Evolutionary conservation across 2,113 vertebrate genomes (phyloP).

Genomic region (Phylloscopus trochiloides): DNA sequence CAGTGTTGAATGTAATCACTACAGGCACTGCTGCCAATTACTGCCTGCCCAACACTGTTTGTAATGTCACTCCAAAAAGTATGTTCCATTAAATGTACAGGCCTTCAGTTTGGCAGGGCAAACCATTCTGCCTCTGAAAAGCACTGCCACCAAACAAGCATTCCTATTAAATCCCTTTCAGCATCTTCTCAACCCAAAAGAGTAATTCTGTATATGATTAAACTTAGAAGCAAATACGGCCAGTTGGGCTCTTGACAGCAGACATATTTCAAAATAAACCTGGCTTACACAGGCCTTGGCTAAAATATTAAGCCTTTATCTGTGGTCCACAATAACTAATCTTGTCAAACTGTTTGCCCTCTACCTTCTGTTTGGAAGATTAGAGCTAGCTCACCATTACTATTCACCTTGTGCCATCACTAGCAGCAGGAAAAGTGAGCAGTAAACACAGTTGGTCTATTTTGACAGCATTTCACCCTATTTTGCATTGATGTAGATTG

Average conservation of each 20-base stretch:
- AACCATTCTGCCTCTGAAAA: constrained; percentile 38
- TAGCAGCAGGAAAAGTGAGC: constrained; percentile 24
- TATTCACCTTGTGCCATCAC: constrained; percentile 54
- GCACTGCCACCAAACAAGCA: constrained; percentile 41
- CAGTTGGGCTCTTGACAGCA: constrained; percentile 61
- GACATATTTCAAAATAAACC: constrained; percentile 66
- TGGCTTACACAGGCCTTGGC: constrained; percentile 52
- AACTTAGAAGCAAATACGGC: constrained; percentile 59
- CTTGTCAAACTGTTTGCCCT: constrained; percentile 55
- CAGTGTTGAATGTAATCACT: constrained; percentile 3
- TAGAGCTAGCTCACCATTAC: constrained; percentile 51
- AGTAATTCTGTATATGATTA: constrained; percentile 56
- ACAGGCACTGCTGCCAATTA: neutral
- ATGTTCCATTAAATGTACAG: constrained; percentile 12
- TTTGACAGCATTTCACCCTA: constrained; percentile 14
- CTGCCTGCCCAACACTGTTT: neutral
- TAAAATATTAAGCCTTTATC: constrained; percentile 67
- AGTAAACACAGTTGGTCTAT: constrained; percentile 21
- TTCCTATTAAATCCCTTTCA: constrained; percentile 56
- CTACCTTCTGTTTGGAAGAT: constrained; percentile 49
- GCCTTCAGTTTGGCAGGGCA: constrained; percentile 34
- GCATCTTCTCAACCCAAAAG: constrained; percentile 23
- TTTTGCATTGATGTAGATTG: constrained; percentile 5
- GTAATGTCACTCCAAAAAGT: constrained; percentile 31
- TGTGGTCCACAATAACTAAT: constrained; percentile 60